Percentiles rank a stretch among this genome's conserved stretches.
Conservation (phyloP, 2,113 vertebrate species). For the Tursiops truncatus region DNA sequence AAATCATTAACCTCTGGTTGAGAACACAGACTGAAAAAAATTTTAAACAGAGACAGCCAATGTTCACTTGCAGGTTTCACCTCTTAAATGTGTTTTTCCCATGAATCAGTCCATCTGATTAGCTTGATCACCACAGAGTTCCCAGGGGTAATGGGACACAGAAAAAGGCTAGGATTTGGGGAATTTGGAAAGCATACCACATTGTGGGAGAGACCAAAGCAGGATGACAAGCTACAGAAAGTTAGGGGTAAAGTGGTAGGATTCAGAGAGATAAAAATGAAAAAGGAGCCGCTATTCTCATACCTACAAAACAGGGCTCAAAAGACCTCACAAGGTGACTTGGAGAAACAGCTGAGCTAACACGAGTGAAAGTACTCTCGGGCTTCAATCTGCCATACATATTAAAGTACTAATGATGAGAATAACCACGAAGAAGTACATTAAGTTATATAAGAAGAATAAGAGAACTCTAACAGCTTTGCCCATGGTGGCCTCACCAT, state of each 20-base stretch:
- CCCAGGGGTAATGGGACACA: not conserved
- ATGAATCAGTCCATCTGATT: not conserved
- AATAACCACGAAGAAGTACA: not conserved
- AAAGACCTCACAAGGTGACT: not conserved
- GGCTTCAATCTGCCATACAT: not conserved
- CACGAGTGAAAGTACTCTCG: not conserved
- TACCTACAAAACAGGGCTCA: not conserved
- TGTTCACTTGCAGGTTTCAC: not conserved
- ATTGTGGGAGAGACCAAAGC: not conserved
- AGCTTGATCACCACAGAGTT: not conserved
- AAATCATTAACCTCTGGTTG: slow-evolving; percentile 23
- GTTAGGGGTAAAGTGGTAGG: not conserved
- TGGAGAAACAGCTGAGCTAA: not conserved
- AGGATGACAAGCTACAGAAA: not conserved
- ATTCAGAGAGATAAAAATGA: not conserved
- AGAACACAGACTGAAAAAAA: not conserved
- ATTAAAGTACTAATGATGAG: not conserved
- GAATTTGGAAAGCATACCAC: not conserved
- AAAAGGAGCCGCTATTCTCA: not conserved
- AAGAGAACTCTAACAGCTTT: not conserved
- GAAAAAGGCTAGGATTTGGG: not conserved
- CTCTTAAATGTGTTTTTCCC: not conserved
- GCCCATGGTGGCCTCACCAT: not conserved
- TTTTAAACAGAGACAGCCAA: not conserved
- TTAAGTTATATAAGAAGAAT: not conserved